A percentile compares a stretch with the other conserved stretches of the same genome.
Conservation (phyloP, 2,113 vertebrate species). For the Tetrao urogallus region DNA sequence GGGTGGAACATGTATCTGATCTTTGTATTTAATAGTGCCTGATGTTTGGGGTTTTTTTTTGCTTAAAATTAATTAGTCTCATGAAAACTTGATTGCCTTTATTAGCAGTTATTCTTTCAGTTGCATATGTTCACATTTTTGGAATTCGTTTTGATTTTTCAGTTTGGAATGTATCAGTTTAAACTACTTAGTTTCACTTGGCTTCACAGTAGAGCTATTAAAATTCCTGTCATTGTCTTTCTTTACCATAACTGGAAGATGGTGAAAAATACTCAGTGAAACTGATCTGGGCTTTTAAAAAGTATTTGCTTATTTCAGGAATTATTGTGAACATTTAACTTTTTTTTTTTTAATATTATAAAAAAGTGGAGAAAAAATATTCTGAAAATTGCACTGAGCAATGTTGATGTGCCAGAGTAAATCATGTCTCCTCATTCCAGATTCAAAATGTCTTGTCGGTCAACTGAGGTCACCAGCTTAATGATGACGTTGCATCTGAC, state of each 20-base stretch:
- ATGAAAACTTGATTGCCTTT: not conserved
- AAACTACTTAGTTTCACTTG: not conserved
- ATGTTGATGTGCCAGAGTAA: not conserved
- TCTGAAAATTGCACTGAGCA: not conserved
- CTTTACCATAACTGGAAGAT: conserved; percentile 1
- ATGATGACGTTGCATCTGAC: not conserved
- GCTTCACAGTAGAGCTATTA: not conserved
- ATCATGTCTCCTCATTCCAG: not conserved
- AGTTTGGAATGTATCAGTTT: not conserved
- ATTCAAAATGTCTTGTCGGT: not conserved
- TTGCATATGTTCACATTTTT: not conserved
- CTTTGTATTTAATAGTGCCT: not conserved
- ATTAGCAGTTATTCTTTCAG: not conserved
- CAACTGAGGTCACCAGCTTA: not conserved
- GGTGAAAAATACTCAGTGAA: not conserved
- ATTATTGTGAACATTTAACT: not conserved
- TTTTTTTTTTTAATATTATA: not conserved
- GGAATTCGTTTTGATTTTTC: not conserved
- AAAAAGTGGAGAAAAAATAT: not conserved
- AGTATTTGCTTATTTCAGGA: not conserved
- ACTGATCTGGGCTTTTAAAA: not conserved
- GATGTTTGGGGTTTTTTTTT: not conserved
- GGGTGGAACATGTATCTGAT: not conserved
- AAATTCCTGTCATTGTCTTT: not conserved
- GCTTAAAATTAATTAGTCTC: not conserved